A percentile compares a stretch with the other conserved stretches of the same genome.
Conservation (phyloP, 2,797 vertebrate genomes). For the Syngnathus rostellatus region DNA sequence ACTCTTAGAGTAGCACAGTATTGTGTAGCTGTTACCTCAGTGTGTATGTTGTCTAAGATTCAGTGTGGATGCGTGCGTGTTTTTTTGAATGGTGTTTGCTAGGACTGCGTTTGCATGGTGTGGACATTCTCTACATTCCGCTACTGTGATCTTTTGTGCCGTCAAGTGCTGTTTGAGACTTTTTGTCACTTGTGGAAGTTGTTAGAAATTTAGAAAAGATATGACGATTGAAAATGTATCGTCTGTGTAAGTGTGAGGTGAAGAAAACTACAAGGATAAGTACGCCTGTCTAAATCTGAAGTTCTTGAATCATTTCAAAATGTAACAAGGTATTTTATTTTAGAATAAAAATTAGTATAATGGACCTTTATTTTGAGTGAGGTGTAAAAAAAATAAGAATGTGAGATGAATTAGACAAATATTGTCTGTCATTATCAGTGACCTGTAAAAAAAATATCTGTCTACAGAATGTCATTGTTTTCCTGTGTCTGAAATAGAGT, state of each 20-base stretch:
- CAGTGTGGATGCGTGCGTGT: background rate
- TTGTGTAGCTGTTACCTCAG: conserved; percentile 49
- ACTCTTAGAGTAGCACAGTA: conserved; percentile 54
- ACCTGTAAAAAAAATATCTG: conserved; percentile 38
- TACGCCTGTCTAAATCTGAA: conserved; percentile 33
- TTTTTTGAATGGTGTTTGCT: conserved; percentile 3
- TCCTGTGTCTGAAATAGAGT: conserved; percentile 48
- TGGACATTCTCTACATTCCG: conserved; percentile 62
- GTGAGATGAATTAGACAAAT: conserved; percentile 37
- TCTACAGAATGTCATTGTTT: conserved; percentile 57
- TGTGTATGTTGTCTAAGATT: conserved; percentile 27
- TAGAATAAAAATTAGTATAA: conserved; percentile 32
- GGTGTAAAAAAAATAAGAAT: conserved; percentile 25
- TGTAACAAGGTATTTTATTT: conserved; percentile 29
- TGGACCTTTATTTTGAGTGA: conserved; percentile 34
- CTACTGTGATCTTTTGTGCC: conserved; percentile 63
- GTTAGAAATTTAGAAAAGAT: conserved; percentile 43
- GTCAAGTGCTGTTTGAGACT: conserved; percentile 67
- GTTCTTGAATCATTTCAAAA: background rate
- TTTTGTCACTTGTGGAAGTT: conserved; percentile 56
- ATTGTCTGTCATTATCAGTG: conserved; percentile 41
- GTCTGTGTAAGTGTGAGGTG: conserved; percentile 26
- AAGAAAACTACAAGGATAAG: conserved; percentile 32
- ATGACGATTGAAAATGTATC: conserved; percentile 26
- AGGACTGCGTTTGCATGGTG: conserved; percentile 47